Conservation (phyloP, 2,113 vertebrate genomes). For the Leucoraja erinaceus region DNA sequence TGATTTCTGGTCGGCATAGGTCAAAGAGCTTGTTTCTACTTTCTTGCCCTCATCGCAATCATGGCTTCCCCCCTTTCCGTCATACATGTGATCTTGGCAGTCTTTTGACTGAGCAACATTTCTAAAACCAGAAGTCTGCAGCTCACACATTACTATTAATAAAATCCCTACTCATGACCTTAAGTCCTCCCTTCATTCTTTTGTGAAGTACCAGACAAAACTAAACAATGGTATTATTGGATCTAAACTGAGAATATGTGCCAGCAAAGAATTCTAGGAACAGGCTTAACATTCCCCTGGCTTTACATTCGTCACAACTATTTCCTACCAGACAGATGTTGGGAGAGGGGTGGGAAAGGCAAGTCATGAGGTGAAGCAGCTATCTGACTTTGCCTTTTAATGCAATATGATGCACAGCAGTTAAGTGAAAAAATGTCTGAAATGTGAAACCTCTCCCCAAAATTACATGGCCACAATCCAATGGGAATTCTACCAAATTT, state of each 20-base stretch:
- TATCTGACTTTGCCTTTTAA: not conserved
- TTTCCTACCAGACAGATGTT: not conserved
- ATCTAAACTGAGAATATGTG: not conserved
- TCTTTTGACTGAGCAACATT: not conserved
- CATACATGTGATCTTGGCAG: not conserved
- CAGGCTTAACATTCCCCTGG: not conserved
- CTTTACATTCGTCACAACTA: not conserved
- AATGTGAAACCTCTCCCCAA: not conserved
- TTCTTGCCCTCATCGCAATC: not conserved
- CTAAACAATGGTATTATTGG: not conserved
- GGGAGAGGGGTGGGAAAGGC: not conserved
- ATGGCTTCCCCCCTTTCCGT: not conserved
- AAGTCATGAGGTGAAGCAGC: not conserved
- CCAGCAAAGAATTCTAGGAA: not conserved
- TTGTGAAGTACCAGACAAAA: not conserved
- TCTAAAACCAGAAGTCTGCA: not conserved
- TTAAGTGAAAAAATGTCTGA: not conserved
- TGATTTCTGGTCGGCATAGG: no score
- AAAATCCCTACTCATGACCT: not conserved
- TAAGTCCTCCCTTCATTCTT: no score
- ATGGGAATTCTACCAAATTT: slow-evolving; percentile 13
- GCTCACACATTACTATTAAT: slow-evolving; percentile 20
- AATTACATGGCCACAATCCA: not conserved
- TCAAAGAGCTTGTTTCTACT: no score
- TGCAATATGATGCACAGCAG: not conserved